phyloP scores from a whole-genome alignment of 2,888 invertebrate species.

The Kryphioiulus occultus region DNA sequence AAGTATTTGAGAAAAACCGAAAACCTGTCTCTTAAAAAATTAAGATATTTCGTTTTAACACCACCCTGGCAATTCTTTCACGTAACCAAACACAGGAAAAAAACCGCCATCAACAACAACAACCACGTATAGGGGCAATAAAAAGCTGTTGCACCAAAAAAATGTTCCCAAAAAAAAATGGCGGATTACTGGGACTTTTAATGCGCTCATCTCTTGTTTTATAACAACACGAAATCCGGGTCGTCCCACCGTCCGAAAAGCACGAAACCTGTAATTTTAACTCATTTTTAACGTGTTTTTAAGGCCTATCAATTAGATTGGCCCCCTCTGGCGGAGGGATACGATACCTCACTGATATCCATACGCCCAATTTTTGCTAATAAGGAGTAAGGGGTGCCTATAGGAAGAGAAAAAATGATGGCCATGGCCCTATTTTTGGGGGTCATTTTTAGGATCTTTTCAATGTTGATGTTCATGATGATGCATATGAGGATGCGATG shows the following conservation, averaged over 20 bases:
- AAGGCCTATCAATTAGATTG: not conserved
- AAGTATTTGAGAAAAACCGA: not conserved
- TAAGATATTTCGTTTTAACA: not conserved
- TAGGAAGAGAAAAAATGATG: not conserved
- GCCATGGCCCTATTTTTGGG: slow-evolving; percentile 13
- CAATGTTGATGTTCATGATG: not conserved
- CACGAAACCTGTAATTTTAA: not conserved
- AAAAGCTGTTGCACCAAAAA: not conserved
- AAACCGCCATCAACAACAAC: not conserved
- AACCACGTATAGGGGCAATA: not conserved
- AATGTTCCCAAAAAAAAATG: not conserved
- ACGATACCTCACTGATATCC: not conserved
- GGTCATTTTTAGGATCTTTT: not conserved
- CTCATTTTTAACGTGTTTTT: no score
- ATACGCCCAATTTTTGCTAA: not conserved
- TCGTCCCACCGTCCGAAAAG: not conserved
- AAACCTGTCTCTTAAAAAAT: not conserved
- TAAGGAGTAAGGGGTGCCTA: no score
- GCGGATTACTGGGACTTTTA: not conserved
- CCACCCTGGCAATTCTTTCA: not conserved
- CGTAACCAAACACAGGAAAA: not conserved
- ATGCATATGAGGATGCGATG: not conserved
- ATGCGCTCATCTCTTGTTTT: not conserved
- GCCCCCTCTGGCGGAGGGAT: slow-evolving; percentile 17
- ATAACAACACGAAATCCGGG: slow-evolving; percentile 23